Evolutionary conservation across 2,888 invertebrate species (phyloP).

Genomic region (Pachymerium ferrugineum): DNA sequence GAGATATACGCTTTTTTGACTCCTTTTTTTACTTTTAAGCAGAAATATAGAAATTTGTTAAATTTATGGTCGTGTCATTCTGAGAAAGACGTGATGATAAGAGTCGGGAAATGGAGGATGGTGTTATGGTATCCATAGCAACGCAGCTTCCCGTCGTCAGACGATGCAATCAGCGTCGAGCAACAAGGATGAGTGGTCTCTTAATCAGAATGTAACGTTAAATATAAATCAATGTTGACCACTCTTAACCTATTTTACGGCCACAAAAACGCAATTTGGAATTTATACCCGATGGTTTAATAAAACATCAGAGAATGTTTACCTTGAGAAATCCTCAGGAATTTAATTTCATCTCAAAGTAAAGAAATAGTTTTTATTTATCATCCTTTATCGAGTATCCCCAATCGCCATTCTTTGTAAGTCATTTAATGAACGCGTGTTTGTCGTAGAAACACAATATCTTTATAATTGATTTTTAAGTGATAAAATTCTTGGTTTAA

Average conservation of each 20-base stretch:
- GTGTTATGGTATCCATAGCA: not conserved
- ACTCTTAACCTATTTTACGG: not conserved
- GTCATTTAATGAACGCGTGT: conserved; percentile 12
- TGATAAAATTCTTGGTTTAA: too few species aligned
- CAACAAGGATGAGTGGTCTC: not conserved
- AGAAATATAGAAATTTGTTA: conserved; percentile 14
- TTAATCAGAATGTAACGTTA: not conserved
- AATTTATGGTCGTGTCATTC: conserved; percentile 15
- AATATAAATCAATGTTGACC: conserved; percentile 21
- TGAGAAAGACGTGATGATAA: conserved; percentile 1
- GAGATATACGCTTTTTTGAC: too few species aligned
- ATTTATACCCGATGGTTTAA: not conserved
- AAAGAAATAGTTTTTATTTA: too few species aligned
- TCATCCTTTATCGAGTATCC: too few species aligned
- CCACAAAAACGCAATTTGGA: not conserved
- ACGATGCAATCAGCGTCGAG: not conserved
- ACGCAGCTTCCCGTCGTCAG: conserved; percentile 1
- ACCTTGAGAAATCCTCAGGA: not conserved
- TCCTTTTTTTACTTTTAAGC: not conserved
- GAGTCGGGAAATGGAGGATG: not conserved
- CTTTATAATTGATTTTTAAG: too few species aligned
- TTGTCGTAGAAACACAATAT: too few species aligned
- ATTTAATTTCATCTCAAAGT: not conserved
- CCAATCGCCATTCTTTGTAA: not conserved
- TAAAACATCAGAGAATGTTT: not conserved